Evolutionary conservation across 2,888 invertebrate genomes (phyloP).

Genomic region (Sepiola atlantica): DNA sequence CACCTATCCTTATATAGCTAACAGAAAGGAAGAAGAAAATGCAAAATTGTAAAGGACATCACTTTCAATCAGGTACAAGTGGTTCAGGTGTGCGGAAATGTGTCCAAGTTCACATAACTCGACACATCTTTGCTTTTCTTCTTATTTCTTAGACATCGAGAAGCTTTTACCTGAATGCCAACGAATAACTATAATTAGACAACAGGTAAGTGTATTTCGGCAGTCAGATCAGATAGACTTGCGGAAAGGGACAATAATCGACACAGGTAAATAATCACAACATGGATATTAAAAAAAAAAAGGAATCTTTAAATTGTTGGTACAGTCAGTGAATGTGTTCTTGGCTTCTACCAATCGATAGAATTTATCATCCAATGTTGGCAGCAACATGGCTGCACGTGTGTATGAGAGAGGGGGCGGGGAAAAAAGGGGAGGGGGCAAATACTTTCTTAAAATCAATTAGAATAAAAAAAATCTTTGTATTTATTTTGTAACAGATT

Average conservation of each 20-base stretch:
- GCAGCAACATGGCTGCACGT: not conserved
- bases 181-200: not conserved
- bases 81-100: not conserved
- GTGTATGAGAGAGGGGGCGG: not conserved
- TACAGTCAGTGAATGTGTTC: not conserved
- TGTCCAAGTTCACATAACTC: constrained; percentile 7
- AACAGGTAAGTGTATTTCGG: not conserved
- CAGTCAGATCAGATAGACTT: not conserved
- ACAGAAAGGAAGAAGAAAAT: not conserved
- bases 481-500: too few relatives aligned
- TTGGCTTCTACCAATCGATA: not conserved
- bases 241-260: not conserved
- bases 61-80: not conserved
- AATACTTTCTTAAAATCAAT: too few relatives aligned
- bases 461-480: too few relatives aligned
- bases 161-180: not conserved
- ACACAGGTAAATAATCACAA: not conserved
- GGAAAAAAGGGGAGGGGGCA: too few relatives aligned
- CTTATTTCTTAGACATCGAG: not conserved
- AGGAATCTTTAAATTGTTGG: not conserved
- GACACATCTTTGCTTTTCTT: not conserved
- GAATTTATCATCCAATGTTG: not conserved
- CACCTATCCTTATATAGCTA: not conserved
- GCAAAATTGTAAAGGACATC: too few relatives aligned
- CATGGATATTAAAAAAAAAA: not conserved